A percentile compares a stretch with the other conserved stretches of the same genome.
Evolutionary conservation across 2,113 vertebrate genomes (phyloP).

Genomic region (Larimichthys polyactis): DNA sequence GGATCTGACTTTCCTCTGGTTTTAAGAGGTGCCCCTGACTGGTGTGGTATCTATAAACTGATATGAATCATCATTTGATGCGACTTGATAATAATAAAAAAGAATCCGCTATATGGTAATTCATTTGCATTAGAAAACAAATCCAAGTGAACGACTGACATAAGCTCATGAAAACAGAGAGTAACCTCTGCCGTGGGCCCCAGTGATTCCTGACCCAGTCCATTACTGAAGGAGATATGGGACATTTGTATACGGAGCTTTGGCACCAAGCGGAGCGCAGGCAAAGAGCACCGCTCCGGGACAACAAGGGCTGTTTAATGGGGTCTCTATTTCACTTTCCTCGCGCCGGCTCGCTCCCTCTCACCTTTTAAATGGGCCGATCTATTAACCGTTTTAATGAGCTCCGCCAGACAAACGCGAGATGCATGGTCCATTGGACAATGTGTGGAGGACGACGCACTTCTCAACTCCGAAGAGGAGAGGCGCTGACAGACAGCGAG

Average conservation of each 20-base stretch:
- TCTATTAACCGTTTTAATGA: constrained; percentile 90
- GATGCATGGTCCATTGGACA: constrained; percentile 82
- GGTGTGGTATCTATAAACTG: not conserved
- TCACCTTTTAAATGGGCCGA: constrained; percentile 87
- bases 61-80: not conserved
- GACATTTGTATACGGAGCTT: constrained; percentile 58
- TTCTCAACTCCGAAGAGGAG: constrained; percentile 75
- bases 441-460: constrained; percentile 75
- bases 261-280: constrained; percentile 57
- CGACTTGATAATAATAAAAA: not conserved
- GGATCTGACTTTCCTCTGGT: not conserved
- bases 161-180: not conserved
- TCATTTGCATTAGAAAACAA: constrained; percentile 6
- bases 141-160: constrained; percentile 22
- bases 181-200: constrained; percentile 15
- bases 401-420: constrained; percentile 81
- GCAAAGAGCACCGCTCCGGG: constrained; percentile 61
- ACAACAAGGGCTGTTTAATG: constrained; percentile 81
- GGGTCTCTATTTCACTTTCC: constrained; percentile 80
- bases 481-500: constrained; percentile 81
- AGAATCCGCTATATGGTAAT: not conserved
- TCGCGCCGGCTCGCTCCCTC: constrained; percentile 74
- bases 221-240: constrained; percentile 55
- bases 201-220: constrained; percentile 51
- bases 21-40: not conserved